A percentile compares a stretch with the other conserved stretches of the same genome.
Evolutionary conservation across 2,888 invertebrate species (phyloP).

Genomic region (Drosophila kanekoi): DNA sequence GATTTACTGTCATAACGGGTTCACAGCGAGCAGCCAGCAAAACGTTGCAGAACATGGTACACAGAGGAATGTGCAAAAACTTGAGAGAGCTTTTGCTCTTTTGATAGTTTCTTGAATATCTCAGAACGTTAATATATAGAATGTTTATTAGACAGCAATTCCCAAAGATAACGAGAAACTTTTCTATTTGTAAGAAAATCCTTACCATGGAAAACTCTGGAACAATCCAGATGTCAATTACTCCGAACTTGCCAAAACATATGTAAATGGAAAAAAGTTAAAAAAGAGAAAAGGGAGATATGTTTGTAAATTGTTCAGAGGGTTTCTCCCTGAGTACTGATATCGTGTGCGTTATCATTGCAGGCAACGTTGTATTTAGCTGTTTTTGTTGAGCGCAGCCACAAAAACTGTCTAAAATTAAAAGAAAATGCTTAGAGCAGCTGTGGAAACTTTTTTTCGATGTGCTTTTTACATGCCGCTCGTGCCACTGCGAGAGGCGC

Average conservation of each 20-base stretch:
- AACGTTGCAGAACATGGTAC: not conserved
- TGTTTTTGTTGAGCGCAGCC: constrained; percentile 27
- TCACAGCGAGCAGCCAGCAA: not conserved
- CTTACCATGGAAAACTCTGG: too few species aligned
- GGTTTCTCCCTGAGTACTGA: constrained; percentile 4
- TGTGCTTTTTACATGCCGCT: constrained; percentile 37
- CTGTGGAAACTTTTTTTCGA: constrained; percentile 47
- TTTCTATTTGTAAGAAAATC: too few species aligned
- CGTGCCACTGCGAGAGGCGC: constrained; percentile 39
- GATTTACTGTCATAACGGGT: too few species aligned
- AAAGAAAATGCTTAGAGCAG: constrained; percentile 63
- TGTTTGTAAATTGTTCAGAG: not conserved
- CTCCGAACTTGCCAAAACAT: too few species aligned
- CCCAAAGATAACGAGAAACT: too few species aligned
- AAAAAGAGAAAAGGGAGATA: not conserved
- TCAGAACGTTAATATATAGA: too few species aligned
- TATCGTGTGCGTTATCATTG: constrained; percentile 45
- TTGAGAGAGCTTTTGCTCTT: not conserved
- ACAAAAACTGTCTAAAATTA: constrained; percentile 59
- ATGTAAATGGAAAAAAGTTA: too few species aligned
- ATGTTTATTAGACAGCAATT: too few species aligned
- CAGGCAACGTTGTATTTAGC: constrained; percentile 29
- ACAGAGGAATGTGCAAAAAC: not conserved
- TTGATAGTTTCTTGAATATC: too few species aligned
- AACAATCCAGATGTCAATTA: too few species aligned